Evolutionary conservation across 1,140 invertebrate species (phyloP).

Genomic region (Streblospio benedicti): DNA sequence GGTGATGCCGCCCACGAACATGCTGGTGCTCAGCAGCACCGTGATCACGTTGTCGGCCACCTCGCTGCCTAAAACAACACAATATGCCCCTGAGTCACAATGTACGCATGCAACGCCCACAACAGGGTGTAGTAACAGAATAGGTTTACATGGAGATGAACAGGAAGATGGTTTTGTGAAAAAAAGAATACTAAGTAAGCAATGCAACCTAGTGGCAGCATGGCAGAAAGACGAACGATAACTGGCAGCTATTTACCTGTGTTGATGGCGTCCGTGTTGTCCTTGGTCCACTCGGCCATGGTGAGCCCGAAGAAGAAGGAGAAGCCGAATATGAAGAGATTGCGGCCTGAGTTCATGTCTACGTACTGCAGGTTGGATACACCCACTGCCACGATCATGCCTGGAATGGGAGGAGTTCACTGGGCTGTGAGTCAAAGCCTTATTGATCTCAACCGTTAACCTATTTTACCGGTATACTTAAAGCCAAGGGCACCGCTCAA

Average conservation of each 20-base stretch:
- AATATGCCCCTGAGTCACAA: no score
- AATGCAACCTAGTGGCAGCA: no score
- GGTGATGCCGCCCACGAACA: constrained; percentile 38
- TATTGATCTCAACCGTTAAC: no score
- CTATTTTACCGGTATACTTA: no score
- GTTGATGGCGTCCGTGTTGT: constrained; percentile 56
- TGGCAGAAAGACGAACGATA: no score
- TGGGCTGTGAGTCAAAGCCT: neutral
- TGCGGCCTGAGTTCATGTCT: constrained; percentile 64
- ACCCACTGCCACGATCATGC: constrained; percentile 17
- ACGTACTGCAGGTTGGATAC: constrained; percentile 72
- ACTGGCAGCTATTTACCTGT: no score
- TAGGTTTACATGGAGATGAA: no score
- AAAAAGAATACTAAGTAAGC: no score
- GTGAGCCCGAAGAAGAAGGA: constrained; percentile 73
- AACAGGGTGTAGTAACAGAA: no score
- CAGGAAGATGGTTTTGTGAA: no score
- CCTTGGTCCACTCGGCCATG: constrained; percentile 64
- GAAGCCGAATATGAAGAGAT: constrained; percentile 75
- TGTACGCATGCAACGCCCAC: no score
- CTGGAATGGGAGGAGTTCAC: no score
- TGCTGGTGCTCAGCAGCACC: constrained; percentile 32
- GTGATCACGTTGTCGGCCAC: constrained; percentile 28
- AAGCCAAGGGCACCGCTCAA: neutral
- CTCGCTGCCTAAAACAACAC: constrained; percentile 25